Conservation (phyloP, 2,888 invertebrate species). For the Leucania comma region DNA sequence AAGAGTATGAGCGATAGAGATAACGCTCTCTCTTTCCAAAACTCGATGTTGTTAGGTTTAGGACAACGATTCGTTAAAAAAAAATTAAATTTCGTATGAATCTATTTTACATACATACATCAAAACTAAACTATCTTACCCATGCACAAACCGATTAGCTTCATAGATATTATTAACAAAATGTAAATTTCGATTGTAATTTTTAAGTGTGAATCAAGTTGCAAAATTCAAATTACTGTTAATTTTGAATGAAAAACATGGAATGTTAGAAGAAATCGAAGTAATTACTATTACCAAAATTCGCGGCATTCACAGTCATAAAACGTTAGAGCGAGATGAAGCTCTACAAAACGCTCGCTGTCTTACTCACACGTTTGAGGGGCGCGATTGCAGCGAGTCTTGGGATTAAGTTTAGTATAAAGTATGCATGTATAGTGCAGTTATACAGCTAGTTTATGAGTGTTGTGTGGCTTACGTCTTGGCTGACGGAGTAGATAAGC, state of each 20-base stretch:
- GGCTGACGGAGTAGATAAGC: slow-evolving; percentile 98
- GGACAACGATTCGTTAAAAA: neutral
- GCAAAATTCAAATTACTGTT: slow-evolving; percentile 1
- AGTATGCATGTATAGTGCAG: slow-evolving; percentile 58
- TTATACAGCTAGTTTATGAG: slow-evolving; percentile 16
- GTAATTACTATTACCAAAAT: slow-evolving; percentile 2
- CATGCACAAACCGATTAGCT: slow-evolving; percentile 31
- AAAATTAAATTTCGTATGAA: slow-evolving; percentile 3
- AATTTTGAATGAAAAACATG: slow-evolving; percentile 17
- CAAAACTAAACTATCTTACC: neutral
- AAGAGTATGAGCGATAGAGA: neutral
- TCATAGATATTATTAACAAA: slow-evolving; percentile 2
- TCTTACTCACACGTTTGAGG: slow-evolving; percentile 6
- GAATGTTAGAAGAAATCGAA: slow-evolving; percentile 20
- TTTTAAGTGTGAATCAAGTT: slow-evolving; percentile 13
- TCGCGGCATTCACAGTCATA: neutral
- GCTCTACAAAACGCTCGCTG: slow-evolving; percentile 1
- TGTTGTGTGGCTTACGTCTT: slow-evolving; percentile 94
- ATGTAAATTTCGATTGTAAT: neutral
- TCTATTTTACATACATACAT: slow-evolving; percentile 33
- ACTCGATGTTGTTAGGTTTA: neutral
- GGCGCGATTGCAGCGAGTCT: neutral
- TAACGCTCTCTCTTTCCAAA: neutral
- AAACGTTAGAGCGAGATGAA: slow-evolving; percentile 4
- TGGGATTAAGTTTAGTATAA: slow-evolving; percentile 39